phyloP scores from a whole-genome alignment of 2,888 invertebrate species.

The Empis stercorea region DNA sequence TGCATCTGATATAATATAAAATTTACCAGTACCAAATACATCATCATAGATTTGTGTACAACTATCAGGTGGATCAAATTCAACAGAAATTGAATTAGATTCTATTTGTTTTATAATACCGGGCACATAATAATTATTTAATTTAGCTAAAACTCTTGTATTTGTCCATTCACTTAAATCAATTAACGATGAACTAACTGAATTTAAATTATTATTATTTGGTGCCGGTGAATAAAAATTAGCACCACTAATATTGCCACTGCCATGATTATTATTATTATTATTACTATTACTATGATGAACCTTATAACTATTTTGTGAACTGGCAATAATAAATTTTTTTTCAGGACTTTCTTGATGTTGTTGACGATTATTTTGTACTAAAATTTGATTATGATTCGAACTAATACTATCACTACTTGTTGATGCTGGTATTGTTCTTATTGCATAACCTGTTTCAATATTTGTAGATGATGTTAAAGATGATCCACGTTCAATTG shows the following conservation, averaged over 20 bases:
- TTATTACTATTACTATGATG: constrained; percentile 10
- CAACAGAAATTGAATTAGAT: constrained; percentile 59
- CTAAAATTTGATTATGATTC: not conserved
- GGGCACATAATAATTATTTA: constrained; percentile 68
- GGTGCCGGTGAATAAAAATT: not conserved
- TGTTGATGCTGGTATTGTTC: constrained; percentile 19
- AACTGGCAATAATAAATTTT: constrained; percentile 24
- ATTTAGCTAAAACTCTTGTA: constrained; percentile 81
- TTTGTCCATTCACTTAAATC: constrained; percentile 90
- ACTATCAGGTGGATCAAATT: constrained; percentile 65
- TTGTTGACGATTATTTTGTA: constrained; percentile 18
- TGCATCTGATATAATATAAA: constrained; percentile 85
- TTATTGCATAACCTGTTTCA: constrained; percentile 19
- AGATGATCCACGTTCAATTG: constrained; percentile 9
- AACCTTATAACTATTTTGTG: not conserved
- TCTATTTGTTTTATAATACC: constrained; percentile 72
- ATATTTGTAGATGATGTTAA: not conserved
- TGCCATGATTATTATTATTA: constrained; percentile 23
- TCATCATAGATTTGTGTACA: constrained; percentile 59
- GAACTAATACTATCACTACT: not conserved
- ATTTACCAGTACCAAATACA: constrained; percentile 65
- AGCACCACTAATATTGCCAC: constrained; percentile 37
- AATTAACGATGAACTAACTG: constrained; percentile 34
- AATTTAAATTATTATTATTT: constrained; percentile 38
- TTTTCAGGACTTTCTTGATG: constrained; percentile 23